Base-by-base conservation (phyloP, 2,113 vertebrate species). In the Tragelaphus imberbis region DNA sequence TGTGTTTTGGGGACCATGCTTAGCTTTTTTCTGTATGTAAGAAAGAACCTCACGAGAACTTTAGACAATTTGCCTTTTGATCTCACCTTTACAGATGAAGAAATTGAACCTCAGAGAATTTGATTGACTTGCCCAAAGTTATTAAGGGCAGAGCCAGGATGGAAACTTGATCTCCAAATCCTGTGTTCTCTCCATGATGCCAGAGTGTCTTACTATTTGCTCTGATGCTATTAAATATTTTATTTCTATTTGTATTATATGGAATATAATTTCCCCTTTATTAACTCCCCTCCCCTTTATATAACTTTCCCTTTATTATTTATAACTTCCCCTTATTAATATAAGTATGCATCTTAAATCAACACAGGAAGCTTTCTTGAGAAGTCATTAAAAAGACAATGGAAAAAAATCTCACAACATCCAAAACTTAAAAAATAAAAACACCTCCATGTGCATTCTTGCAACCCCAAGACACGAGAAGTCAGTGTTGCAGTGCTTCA, bases 311-410 rank as follows among this genome's bases (percentile, higher is more conserved):
- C 23, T 77, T 44, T 77, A 44, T 77, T 77, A 77, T 77, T 77
- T 77, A 77, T 77, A 44, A 77, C 71, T 77, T 77, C 71, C 71
- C 3, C 23, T 77, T 77, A 77, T 77, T 77, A 91, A 15, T 95
- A n/a, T 85, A 51, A 92, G 47, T 85, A 97, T 90, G 84, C 27
- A 56, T 95, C 86, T 84, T 91, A 94, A 12, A 61, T 84, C 81
- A 87, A 81, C 77, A 56, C 33, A 84, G 36, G 77, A 91, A 63
- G 86, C 88, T 95, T 93, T 92, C 86, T 97, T 79, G 68, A 82
- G 49, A 97, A 96, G 10, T 89, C 49, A 55, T 93, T 97, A 63
- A 94, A 96, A 98, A 97, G 61, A 58, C 71, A 23, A 4, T n/a
- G 53, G 12, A 21, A 81, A 59, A 86, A 94, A 79, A 94, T 56